Conservation (phyloP, 1,140 invertebrate genomes). For the Acyrthosiphon pisum region DNA sequence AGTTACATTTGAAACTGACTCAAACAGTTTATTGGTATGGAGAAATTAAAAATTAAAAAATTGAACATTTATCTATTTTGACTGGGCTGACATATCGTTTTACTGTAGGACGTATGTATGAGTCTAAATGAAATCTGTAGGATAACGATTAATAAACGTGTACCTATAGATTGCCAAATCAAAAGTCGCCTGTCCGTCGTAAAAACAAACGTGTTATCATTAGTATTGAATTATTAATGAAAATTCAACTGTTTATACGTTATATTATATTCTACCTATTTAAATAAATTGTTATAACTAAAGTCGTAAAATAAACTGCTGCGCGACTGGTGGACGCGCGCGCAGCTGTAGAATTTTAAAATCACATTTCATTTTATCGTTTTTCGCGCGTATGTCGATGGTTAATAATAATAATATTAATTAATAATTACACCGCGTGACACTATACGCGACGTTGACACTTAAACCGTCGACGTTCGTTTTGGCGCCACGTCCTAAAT, state of each 20-base stretch:
- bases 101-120: background rate
- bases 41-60: background rate
- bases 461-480: background rate
- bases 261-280: background rate
- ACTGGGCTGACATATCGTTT: background rate
- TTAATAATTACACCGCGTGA: background rate
- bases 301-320: background rate
- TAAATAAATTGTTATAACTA: background rate
- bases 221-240: background rate
- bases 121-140: background rate
- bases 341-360: slow-evolving; percentile 11
- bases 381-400: background rate
- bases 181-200: background rate
- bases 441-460: background rate
- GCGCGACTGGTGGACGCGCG: background rate
- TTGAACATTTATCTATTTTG: background rate
- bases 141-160: no score
- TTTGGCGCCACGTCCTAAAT: slow-evolving; percentile 23
- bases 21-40: background rate
- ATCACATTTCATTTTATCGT: slow-evolving; percentile 5
- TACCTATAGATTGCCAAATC: no score
- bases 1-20: no score
- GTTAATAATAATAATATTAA: slow-evolving; percentile 16
- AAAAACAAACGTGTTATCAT: background rate
- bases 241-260: background rate